Evolutionary conservation across 1,140 invertebrate species (phyloP), one percentile per base, ranked within the genome.

Genomic region (Pseudomyrmex flavicornis): DNA sequence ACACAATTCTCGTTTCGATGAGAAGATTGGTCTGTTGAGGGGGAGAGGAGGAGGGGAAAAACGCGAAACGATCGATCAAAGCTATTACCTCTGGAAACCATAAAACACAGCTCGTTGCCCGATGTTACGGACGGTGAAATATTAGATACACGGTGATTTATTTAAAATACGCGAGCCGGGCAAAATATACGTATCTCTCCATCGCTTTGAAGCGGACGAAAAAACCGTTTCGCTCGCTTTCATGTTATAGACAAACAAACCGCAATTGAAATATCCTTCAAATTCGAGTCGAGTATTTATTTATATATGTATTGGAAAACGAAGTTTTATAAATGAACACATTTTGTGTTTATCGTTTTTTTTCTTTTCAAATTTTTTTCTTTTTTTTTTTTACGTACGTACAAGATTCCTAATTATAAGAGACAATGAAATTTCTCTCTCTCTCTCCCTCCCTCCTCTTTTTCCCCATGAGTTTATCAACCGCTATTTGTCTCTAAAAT

Each of bases 71-170:
- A 80, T 80, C 76, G 76, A 80, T 80, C 76, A 70, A 59, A 80
- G 76, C 76, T 72, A 80, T 80, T 80, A 80, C 76, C 68, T 59
- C 22, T 50, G 76, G 72, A 80, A 80, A 80, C 54, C 76, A 61
- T 72, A 80, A 80, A 80, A 80, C 76, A 80, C 66, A 35, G 66
- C 66, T 46, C 66, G 66, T 9, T 20, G 44, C 76, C 76, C 63
- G 20, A 80, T 80, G 76, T 72, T 80, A 61, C 66, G 44, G 66
- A 80, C 76, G 72, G 76, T 80, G 76, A 80, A 80, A 80, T 80
- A 80, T 80, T 80, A 80, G 76, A 80, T 80, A 80, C 68, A 80
- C 46, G 56, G 44, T 80, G 54, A 80, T 80, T 46, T 66, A 80
- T 80, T 80, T 80, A 70, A 69, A 72, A 35, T 35, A 35, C 48